Conservation (phyloP, 2,797 vertebrate species). For the Lemur catta region DNA sequence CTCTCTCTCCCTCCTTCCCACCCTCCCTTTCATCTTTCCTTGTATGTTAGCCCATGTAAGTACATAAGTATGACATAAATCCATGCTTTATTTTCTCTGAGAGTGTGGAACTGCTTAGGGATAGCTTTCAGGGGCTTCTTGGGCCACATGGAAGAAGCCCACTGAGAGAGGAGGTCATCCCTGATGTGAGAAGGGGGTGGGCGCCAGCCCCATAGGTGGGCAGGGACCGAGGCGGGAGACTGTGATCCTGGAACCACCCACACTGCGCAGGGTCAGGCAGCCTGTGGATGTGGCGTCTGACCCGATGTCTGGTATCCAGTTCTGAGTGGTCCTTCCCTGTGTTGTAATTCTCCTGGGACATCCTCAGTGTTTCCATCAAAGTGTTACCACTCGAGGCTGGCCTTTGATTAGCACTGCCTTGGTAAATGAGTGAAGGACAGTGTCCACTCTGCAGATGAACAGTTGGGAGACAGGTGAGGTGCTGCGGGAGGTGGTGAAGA, state of each 20-base stretch:
- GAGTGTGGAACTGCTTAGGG: background rate
- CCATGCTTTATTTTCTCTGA: background rate
- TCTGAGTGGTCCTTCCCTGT: background rate
- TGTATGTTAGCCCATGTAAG: background rate
- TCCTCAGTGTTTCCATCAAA: background rate
- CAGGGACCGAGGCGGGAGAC: background rate
- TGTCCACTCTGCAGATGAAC: background rate
- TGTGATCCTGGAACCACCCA: background rate
- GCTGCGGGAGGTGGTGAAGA: fast-evolving
- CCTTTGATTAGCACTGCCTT: background rate
- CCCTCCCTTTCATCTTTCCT: background rate
- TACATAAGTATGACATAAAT: no score
- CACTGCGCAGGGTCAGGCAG: fast-evolving
- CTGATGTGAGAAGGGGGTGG: no score
- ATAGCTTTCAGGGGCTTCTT: background rate
- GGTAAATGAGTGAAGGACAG: background rate
- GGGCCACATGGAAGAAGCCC: no score
- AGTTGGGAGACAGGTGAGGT: background rate
- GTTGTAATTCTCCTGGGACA: background rate
- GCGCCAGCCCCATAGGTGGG: fast-evolving
- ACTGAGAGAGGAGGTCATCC: background rate
- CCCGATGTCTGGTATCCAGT: fast-evolving
- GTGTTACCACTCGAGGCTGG: background rate
- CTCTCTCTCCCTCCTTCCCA: background rate
- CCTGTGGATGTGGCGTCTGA: fast-evolving